Conservation (phyloP, 2,113 vertebrate genomes). For the Callorhinus ursinus region DNA sequence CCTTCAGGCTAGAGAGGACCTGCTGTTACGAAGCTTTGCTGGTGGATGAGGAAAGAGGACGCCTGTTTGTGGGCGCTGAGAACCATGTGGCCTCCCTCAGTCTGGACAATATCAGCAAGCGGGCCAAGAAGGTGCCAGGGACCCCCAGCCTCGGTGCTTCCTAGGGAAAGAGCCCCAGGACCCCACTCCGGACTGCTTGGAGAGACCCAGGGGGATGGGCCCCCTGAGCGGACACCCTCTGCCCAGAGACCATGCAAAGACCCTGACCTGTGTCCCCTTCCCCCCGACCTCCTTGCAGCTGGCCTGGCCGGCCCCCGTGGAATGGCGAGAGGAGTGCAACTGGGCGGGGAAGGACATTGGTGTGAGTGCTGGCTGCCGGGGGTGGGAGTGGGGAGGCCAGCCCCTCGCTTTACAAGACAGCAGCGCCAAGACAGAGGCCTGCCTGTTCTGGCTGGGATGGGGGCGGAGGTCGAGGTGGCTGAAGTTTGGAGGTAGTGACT, state of each 20-base stretch:
- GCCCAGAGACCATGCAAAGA: background rate
- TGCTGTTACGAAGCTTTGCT: conserved; percentile 95
- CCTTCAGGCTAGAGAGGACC: conserved; percentile 91
- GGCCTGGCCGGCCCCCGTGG: conserved; percentile 96
- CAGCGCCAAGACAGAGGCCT: conserved; percentile 54
- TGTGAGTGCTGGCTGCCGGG: conserved; percentile 85
- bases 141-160: background rate
- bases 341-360: conserved; percentile 99
- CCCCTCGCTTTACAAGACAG: background rate
- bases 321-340: conserved; percentile 99
- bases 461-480: conserved; percentile 38
- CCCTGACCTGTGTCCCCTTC: background rate
- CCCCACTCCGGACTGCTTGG: background rate
- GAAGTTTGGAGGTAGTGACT: conserved; percentile 64
- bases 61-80: conserved; percentile 94
- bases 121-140: conserved; percentile 91
- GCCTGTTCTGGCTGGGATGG: conserved; percentile 47
- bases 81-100: conserved; percentile 95
- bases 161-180: background rate
- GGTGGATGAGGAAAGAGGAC: conserved; percentile 94
- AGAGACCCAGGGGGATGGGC: background rate
- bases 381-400: background rate
- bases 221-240: background rate
- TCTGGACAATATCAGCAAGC: conserved; percentile 95
- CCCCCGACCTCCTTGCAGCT: conserved; percentile 85